Conservation (phyloP, 2,797 vertebrate genomes). For the Cirrhinus mrigala region DNA sequence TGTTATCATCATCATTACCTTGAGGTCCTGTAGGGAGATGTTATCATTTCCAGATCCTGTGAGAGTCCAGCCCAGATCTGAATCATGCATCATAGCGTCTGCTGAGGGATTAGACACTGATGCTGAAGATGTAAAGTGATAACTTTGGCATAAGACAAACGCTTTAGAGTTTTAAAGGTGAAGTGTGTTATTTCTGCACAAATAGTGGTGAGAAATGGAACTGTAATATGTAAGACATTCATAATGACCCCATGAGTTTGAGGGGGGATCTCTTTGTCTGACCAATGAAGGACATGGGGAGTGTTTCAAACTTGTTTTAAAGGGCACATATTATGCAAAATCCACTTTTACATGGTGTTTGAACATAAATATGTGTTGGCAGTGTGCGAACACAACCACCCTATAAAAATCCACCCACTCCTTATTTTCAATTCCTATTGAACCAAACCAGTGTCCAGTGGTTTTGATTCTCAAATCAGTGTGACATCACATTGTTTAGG, state of each 20-base stretch:
- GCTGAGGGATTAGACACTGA: slow-evolving; percentile 16
- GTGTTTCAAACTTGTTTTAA: neutral
- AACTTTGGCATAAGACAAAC: slow-evolving; percentile 4
- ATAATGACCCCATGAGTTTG: neutral
- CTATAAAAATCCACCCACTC: too few relatives aligned
- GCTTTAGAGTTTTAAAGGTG: slow-evolving; percentile 2
- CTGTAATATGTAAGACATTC: neutral
- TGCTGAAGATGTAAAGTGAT: slow-evolving; percentile 3
- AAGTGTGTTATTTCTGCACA: neutral
- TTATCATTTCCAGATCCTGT: slow-evolving; percentile 43
- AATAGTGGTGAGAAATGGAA: neutral
- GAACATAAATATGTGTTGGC: too few relatives aligned
- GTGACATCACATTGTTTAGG: too few relatives aligned
- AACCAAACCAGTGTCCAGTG: too few relatives aligned
- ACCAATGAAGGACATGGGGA: neutral
- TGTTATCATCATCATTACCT: slow-evolving; percentile 55
- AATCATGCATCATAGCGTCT: slow-evolving; percentile 7
- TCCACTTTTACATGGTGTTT: too few relatives aligned
- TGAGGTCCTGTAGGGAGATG: slow-evolving; percentile 35
- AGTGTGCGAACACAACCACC: too few relatives aligned
- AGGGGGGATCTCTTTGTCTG: neutral
- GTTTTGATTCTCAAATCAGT: too few relatives aligned
- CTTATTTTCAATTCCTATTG: too few relatives aligned
- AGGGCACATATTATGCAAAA: too few relatives aligned
- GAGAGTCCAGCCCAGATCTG: slow-evolving; percentile 5